Conservation (phyloP, 23 tunicate genomes). For the Halocynthia aurantium region DNA sequence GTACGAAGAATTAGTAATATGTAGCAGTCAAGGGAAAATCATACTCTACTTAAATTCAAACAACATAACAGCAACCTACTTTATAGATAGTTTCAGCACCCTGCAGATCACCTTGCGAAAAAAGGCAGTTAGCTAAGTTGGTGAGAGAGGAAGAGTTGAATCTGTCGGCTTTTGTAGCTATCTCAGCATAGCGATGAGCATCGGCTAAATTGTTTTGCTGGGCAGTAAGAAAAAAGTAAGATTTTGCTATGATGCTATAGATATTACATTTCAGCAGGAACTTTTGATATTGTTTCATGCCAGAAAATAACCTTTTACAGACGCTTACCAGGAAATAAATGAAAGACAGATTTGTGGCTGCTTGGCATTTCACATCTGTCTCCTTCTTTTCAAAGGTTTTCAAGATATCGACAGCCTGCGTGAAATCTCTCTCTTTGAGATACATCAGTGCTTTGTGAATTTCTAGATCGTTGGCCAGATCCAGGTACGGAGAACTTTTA, state of each 20-base stretch:
- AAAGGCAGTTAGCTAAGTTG: slow-evolving; percentile 70
- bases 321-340: slow-evolving; percentile 52
- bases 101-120: slow-evolving; percentile 40
- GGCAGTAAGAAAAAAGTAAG: no score
- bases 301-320: no score
- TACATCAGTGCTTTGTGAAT: slow-evolving; percentile 95
- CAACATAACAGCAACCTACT: not conserved
- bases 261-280: no score
- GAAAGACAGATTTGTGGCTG: slow-evolving; percentile 86
- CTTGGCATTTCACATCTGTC: slow-evolving; percentile 86
- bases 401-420: slow-evolving; percentile 70
- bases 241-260: no score
- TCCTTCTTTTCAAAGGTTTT: slow-evolving; percentile 98
- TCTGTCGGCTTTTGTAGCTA: slow-evolving; percentile 83
- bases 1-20: no score
- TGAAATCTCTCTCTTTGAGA: slow-evolving; percentile 83
- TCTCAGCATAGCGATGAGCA: slow-evolving; percentile 76
- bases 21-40: no score
- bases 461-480: slow-evolving; percentile 93
- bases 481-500: slow-evolving; percentile 68
- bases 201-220: slow-evolving; percentile 63
- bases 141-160: slow-evolving; percentile 83
- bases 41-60: no score
- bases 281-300: no score
- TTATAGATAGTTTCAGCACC: slow-evolving; percentile 62